Conservation (phyloP, 2,113 vertebrate genomes). For the Diadophis punctatus region DNA sequence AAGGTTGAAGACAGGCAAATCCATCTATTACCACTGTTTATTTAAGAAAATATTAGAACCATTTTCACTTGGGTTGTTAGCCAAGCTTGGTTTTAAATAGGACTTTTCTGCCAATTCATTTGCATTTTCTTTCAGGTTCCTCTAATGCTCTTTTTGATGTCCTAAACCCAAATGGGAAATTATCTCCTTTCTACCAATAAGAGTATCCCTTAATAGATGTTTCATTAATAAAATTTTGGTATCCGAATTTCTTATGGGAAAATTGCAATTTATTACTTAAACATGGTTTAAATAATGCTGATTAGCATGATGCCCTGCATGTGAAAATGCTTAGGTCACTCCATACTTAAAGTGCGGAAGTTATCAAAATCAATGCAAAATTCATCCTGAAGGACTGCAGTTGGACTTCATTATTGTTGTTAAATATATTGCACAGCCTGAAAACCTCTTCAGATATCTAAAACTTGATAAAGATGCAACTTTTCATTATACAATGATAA, state of each 20-base stretch:
- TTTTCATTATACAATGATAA: background rate
- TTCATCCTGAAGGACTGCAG: background rate
- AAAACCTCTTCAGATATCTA: background rate
- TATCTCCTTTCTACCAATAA: background rate
- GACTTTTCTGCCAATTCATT: background rate
- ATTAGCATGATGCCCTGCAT: background rate
- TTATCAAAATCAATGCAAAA: background rate
- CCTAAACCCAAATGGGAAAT: background rate
- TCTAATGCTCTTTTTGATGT: background rate
- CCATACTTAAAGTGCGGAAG: background rate
- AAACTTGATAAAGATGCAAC: background rate
- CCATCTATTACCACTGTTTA: background rate
- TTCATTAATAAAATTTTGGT: background rate
- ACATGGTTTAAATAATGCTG: background rate
- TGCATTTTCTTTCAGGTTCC: background rate
- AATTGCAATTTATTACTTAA: background rate
- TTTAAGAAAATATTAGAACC: background rate
- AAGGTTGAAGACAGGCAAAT: background rate
- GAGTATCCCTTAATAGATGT: background rate
- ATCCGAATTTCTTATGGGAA: background rate
- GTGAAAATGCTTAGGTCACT: background rate
- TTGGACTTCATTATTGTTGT: background rate
- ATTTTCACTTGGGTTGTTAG: background rate
- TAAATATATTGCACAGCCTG: background rate
- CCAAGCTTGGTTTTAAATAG: background rate